Conservation (phyloP, 1,140 invertebrate genomes). For the Hycleus cichorii region DNA sequence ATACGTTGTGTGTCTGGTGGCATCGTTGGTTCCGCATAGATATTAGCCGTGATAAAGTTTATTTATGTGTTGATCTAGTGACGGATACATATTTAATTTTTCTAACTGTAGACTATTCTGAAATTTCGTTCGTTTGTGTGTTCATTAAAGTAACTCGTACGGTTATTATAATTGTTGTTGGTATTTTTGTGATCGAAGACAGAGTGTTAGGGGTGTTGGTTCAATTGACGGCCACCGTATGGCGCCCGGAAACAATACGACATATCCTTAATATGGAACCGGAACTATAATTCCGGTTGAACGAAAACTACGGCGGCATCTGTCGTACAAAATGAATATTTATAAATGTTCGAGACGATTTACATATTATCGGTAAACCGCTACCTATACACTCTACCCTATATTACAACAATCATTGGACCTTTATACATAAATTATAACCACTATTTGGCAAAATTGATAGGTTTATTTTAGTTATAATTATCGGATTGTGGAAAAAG, state of each 20-base stretch:
- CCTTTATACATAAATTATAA: too few species aligned
- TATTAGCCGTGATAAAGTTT: slow-evolving; percentile 22
- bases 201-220: background rate
- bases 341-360: slow-evolving; percentile 31
- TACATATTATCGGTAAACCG: slow-evolving; percentile 31
- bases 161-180: background rate
- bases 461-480: too few species aligned
- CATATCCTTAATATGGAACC: slow-evolving; percentile 25
- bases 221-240: slow-evolving; percentile 30
- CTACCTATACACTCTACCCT: too few species aligned
- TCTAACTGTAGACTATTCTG: too few species aligned
- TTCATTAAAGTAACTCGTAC: background rate
- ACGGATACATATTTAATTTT: slow-evolving; percentile 31
- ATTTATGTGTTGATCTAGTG: slow-evolving; percentile 22
- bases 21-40: slow-evolving; percentile 20
- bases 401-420: too few species aligned
- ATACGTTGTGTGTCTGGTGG: slow-evolving; percentile 3
- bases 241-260: slow-evolving; percentile 28
- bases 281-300: slow-evolving; percentile 37
- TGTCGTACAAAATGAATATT: slow-evolving; percentile 37
- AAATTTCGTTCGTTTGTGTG: too few species aligned
- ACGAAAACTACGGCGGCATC: slow-evolving; percentile 32
- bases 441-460: too few species aligned
- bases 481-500: too few species aligned
- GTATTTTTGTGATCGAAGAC: too few species aligned